Conservation (phyloP, 2,113 vertebrate species). For the Numida meleagris region DNA sequence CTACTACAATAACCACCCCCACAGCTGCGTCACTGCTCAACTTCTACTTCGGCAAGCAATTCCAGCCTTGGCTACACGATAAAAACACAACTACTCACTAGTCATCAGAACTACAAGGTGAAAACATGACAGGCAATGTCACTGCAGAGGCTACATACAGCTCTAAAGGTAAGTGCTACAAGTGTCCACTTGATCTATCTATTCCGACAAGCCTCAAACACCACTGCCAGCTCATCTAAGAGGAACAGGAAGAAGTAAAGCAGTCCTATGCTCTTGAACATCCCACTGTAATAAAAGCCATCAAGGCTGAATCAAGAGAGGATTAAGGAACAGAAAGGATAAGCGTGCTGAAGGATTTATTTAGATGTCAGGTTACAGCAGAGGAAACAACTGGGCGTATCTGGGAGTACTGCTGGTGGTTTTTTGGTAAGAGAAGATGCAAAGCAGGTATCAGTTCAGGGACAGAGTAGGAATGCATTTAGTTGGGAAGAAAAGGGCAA, state of each 20-base stretch:
- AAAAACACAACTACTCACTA: background rate
- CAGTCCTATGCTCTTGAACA: background rate
- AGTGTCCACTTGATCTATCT: background rate
- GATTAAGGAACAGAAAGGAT: background rate
- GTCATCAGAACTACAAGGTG: background rate
- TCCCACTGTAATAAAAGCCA: background rate
- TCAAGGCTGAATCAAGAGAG: background rate
- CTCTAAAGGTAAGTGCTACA: background rate
- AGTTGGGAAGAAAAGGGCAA: background rate
- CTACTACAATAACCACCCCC: background rate
- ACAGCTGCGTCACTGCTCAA: background rate
- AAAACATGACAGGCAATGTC: background rate
- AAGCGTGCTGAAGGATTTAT: background rate
- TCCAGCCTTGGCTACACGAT: background rate
- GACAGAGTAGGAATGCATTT: background rate
- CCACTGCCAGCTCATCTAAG: background rate
- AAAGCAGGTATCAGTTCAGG: background rate
- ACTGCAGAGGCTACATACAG: background rate
- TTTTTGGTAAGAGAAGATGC: background rate
- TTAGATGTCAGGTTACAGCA: background rate
- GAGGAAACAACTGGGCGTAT: background rate
- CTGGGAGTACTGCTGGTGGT: background rate
- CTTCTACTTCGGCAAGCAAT: background rate
- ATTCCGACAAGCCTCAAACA: background rate
- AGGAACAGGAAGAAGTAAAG: background rate